phyloP scores from a whole-genome alignment of 2,888 invertebrate genomes.

The Chironomus riparius region DNA sequence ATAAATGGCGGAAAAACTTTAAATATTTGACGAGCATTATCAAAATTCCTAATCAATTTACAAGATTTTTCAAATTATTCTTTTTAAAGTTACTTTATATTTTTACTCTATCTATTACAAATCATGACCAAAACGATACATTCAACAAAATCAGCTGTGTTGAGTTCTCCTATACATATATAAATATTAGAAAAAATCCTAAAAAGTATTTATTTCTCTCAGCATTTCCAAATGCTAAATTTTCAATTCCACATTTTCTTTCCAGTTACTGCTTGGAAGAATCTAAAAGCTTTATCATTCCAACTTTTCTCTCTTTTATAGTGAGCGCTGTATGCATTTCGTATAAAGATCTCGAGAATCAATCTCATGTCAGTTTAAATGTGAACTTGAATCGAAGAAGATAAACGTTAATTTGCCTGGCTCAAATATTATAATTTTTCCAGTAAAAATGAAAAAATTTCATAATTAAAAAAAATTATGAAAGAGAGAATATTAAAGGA shows the following conservation, averaged over 20 bases:
- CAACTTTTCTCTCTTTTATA: no score
- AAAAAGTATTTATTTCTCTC: no score
- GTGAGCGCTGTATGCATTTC: no score
- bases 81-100: no score
- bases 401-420: neutral
- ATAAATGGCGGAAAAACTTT: no score
- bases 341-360: neutral
- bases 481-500: neutral
- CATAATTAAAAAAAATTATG: neutral
- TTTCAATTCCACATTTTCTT: neutral
- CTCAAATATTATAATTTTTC: neutral
- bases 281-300: neutral
- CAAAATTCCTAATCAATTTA: no score
- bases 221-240: neutral
- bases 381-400: constrained; percentile 19
- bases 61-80: no score
- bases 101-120: no score
- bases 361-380: constrained; percentile 17
- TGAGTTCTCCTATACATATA: no score
- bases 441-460: neutral
- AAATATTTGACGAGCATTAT: no score
- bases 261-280: neutral
- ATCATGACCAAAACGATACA: no score
- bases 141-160: neutral
- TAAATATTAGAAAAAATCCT: no score